Conservation (phyloP, 2,113 vertebrate genomes). For the Cyanoderma ruficeps region DNA sequence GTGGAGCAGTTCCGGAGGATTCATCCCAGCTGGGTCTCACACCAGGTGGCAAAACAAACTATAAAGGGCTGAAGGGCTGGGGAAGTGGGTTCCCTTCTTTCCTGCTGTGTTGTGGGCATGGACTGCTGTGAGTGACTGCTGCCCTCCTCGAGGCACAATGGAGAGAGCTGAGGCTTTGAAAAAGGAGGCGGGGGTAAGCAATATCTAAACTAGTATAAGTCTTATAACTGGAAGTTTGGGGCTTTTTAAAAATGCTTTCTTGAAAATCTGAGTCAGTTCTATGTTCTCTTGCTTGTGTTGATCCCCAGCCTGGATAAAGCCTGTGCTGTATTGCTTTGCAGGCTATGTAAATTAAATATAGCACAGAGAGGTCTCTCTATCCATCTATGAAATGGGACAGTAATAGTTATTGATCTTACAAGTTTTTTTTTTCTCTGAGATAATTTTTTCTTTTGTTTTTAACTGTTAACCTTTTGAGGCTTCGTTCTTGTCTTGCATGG, state of each 20-base stretch:
- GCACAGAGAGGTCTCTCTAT: background rate
- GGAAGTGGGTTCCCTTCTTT: fast-evolving
- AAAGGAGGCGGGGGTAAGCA: background rate
- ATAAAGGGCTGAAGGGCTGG: background rate
- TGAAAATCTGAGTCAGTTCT: background rate
- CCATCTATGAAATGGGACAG: background rate
- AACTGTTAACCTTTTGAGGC: background rate
- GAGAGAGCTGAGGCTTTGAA: background rate
- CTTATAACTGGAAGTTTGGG: background rate
- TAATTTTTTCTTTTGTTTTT: background rate
- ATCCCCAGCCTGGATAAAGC: background rate
- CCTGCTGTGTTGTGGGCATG: background rate
- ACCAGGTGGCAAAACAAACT: slow-evolving; percentile 29
- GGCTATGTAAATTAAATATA: background rate
- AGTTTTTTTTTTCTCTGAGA: fast-evolving
- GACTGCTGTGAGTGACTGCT: background rate
- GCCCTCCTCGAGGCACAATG: fast-evolving
- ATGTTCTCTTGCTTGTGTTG: background rate
- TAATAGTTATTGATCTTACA: background rate
- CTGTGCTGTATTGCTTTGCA: background rate
- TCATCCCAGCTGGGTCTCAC: slow-evolving; percentile 7
- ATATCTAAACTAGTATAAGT: background rate
- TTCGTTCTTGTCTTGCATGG: background rate
- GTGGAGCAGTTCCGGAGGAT: slow-evolving; percentile 3
- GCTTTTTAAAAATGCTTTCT: background rate